Percentiles rank a stretch among this genome's conserved stretches.
Conservation (phyloP, 2,888 invertebrate species). For the Tryphoninae sp. region DNA sequence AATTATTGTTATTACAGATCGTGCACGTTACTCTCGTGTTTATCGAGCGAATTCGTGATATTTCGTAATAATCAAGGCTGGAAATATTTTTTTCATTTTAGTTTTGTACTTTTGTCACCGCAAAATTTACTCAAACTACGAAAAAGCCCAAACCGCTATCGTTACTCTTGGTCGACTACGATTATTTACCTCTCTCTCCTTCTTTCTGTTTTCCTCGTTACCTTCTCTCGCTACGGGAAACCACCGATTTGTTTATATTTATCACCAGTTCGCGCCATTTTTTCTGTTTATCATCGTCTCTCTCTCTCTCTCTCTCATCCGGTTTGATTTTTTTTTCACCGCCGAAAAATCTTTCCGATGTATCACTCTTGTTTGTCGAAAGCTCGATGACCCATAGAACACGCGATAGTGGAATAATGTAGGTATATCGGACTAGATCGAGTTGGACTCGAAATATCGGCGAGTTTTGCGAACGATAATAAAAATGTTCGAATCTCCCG, state of each 20-base stretch:
- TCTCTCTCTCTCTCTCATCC: background rate
- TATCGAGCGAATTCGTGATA: too few species aligned
- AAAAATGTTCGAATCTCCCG: constrained; percentile 10
- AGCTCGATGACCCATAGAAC: constrained; percentile 42
- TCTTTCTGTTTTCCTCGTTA: too few species aligned
- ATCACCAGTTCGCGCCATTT: background rate
- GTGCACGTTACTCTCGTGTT: too few species aligned
- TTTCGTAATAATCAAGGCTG: too few species aligned
- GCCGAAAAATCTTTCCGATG: background rate
- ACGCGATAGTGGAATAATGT: constrained; percentile 35
- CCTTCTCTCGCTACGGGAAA: too few species aligned
- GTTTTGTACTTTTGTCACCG: too few species aligned
- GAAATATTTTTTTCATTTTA: too few species aligned
- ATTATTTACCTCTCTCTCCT: too few species aligned
- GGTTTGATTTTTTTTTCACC: background rate
- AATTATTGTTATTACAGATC: too few species aligned
- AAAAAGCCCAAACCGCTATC: too few species aligned
- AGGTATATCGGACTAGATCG: background rate
- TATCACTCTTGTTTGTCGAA: constrained; percentile 24
- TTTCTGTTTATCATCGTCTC: background rate
- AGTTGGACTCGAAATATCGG: constrained; percentile 18
- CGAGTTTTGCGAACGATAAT: background rate
- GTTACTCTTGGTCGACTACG: too few species aligned
- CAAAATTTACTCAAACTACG: too few species aligned
- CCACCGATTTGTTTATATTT: background rate